Evolutionary conservation across 2,113 vertebrate genomes (phyloP).

Genomic region (Trogon surrucura): DNA sequence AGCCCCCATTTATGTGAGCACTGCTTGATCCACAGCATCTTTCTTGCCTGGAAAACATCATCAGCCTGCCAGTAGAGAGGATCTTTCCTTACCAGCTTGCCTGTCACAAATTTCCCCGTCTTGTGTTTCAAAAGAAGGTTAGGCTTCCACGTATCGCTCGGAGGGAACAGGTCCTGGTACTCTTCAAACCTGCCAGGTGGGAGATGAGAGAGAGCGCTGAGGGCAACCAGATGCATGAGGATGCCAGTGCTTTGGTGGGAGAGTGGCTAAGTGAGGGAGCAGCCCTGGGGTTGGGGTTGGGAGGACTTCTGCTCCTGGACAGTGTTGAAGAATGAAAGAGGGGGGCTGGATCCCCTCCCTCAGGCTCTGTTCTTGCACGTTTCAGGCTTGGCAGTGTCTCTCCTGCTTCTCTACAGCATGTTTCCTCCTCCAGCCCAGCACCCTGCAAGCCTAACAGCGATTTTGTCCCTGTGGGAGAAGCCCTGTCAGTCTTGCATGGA

Average conservation of each 20-base stretch:
- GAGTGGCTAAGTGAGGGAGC: not conserved
- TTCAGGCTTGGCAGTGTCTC: not conserved
- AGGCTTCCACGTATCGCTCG: rapidly evolving
- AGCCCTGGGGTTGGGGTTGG: not conserved
- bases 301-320: not conserved
- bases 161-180: slow-evolving; percentile 66
- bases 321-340: not conserved
- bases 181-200: slow-evolving; percentile 58
- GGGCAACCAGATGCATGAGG: not conserved
- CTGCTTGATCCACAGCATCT: not conserved
- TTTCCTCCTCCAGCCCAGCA: not conserved
- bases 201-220: not conserved
- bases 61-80: not conserved
- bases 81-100: slow-evolving; percentile 8
- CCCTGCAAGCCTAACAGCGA: not conserved
- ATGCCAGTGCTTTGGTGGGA: not conserved
- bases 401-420: not conserved
- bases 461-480: not conserved
- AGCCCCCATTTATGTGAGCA: not conserved
- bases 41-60: not conserved
- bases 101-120: not conserved
- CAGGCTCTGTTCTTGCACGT: not conserved
- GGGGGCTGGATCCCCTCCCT: not conserved
- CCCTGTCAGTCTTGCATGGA: not conserved
- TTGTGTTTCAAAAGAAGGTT: not conserved